A percentile compares a stretch with the other conserved stretches of the same genome.
Conservation (phyloP, 1,140 invertebrate genomes). For the Aphidius gifuensis region DNA sequence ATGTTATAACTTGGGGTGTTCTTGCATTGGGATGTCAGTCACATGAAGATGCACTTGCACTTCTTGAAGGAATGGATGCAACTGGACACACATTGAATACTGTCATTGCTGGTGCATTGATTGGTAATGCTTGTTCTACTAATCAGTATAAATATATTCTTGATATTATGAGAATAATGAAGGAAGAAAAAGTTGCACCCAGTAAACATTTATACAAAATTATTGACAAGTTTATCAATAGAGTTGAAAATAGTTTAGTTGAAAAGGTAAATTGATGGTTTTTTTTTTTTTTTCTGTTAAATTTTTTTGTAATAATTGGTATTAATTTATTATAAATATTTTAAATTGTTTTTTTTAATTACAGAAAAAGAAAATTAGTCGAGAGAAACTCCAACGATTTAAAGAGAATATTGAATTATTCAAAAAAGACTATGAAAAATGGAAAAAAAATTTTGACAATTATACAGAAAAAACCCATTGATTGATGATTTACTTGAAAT, state of each 20-base stretch:
- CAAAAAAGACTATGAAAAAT: too few species aligned
- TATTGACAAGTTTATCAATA: constrained; percentile 56
- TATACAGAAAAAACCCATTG: too few species aligned
- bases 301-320: too few species aligned
- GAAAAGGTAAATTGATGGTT: not conserved
- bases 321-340: too few species aligned
- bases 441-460: too few species aligned
- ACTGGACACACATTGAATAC: constrained; percentile 66
- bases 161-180: constrained; percentile 65
- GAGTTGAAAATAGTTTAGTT: constrained; percentile 40
- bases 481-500: too few species aligned
- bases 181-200: constrained; percentile 60
- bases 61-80: constrained; percentile 69
- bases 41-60: constrained; percentile 57
- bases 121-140: constrained; percentile 60
- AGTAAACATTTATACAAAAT: constrained; percentile 57
- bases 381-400: too few species aligned
- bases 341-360: too few species aligned
- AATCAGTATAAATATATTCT: constrained; percentile 65
- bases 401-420: too few species aligned
- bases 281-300: too few species aligned
- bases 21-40: constrained; percentile 74
- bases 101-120: constrained; percentile 68
- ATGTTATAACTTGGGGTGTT: constrained; percentile 82
- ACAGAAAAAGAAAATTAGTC: too few species aligned